Conservation (phyloP, 2,797 vertebrate species). For the Arrhamphus sclerolepis region DNA sequence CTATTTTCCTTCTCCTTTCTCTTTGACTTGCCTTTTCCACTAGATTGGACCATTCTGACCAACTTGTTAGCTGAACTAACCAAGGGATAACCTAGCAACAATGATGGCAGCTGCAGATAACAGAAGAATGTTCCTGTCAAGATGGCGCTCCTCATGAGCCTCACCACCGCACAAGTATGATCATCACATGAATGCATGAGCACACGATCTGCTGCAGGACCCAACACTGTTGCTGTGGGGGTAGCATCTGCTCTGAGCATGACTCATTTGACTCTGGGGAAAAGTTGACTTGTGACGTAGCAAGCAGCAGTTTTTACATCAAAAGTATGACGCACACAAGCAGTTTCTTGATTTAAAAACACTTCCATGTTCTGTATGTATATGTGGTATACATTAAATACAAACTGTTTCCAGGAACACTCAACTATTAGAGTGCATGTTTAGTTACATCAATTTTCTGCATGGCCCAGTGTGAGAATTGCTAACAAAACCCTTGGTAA, state of each 20-base stretch:
- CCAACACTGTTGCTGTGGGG: slow-evolving; percentile 3
- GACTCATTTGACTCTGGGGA: slow-evolving; percentile 51
- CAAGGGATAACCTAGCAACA: too few species aligned
- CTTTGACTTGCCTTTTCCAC: too few species aligned
- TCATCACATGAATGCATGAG: slow-evolving; percentile 1
- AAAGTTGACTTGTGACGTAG: slow-evolving; percentile 23
- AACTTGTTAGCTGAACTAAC: too few species aligned
- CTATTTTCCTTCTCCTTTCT: too few species aligned
- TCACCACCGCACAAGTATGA: background rate
- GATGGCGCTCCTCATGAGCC: too few species aligned
- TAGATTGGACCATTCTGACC: too few species aligned
- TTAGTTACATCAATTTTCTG: background rate
- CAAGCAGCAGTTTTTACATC: slow-evolving; percentile 4
- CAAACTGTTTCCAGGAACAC: background rate
- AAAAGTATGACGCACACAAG: slow-evolving; percentile 3
- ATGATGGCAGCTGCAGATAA: too few species aligned
- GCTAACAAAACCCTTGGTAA: slow-evolving; percentile 7
- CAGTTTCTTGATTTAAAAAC: too few species aligned
- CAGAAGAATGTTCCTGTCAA: too few species aligned
- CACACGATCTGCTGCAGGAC: slow-evolving; percentile 48
- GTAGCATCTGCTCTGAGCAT: slow-evolving; percentile 36
- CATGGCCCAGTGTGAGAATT: background rate
- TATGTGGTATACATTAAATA: background rate
- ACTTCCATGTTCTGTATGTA: background rate
- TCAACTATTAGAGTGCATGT: background rate